Conservation (phyloP, 1,140 invertebrate genomes). For the Ooceraea biroi region DNA sequence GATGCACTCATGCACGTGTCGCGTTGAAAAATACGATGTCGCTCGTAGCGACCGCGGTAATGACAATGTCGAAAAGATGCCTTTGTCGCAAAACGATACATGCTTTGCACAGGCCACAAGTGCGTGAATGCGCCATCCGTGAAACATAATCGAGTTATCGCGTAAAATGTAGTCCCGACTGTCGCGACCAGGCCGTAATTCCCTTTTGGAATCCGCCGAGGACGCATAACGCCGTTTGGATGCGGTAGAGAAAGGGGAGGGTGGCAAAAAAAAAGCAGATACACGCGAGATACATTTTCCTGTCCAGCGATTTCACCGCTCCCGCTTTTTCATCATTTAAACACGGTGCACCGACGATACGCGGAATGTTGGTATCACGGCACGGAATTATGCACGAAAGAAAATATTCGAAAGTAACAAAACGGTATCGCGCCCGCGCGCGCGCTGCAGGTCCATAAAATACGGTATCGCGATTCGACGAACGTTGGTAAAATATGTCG, state of each 20-base stretch:
- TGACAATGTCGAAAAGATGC: slow-evolving; percentile 15
- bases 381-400: slow-evolving; percentile 5
- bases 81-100: not conserved
- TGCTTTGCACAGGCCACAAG: not conserved
- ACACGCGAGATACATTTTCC: slow-evolving; percentile 56
- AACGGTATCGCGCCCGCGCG: too few species aligned
- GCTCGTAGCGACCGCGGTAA: not conserved
- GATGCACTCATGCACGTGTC: not conserved
- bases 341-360: slow-evolving; percentile 32
- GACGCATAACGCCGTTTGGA: slow-evolving; percentile 56
- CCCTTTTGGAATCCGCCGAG: slow-evolving; percentile 56
- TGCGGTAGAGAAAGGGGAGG: not conserved
- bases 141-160: slow-evolving; percentile 59
- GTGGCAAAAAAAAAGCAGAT: slow-evolving; percentile 20
- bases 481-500: slow-evolving; percentile 5
- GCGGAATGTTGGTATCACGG: slow-evolving; percentile 21
- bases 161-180: slow-evolving; percentile 56
- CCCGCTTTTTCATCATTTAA: slow-evolving; percentile 61
- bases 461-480: slow-evolving; percentile 30
- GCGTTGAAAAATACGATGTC: not conserved
- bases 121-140: slow-evolving; percentile 30
- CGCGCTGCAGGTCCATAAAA: not conserved
- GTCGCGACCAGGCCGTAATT: slow-evolving; percentile 52
- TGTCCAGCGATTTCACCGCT: slow-evolving; percentile 41
- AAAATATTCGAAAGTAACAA: slow-evolving; percentile 41